Evolutionary conservation across 64 coral and sea anemone species (phyloP), one percentile per base, ranked within the genome.

Genomic region (Pachyseris speciosa): DNA sequence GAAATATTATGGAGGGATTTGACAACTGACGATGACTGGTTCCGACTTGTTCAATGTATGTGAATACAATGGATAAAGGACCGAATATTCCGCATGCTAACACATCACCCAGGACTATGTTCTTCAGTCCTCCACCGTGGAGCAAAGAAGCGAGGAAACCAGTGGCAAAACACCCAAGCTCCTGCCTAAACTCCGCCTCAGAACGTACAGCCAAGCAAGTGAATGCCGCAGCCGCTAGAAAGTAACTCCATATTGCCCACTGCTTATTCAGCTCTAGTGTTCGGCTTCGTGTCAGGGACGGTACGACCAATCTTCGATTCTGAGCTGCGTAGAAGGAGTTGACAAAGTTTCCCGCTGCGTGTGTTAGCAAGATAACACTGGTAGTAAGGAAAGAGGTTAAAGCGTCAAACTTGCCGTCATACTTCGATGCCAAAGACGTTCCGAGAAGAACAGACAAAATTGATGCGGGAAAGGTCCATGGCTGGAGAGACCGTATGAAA

Each of bases 311-410:
- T 32, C 52, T 55, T 36, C 89, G 33, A 8, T 33, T 84, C 42
- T 53, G 67, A 29, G 80, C 89, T 74, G 84, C 89, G 44, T 92
- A 84, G 50, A 73, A 92, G 6, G 79, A 84, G 59, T 74, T 92
- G 3, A 84, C 89, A 92, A 92, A 92, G 37, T 92, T 92, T 26
- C 89, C 89, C 9, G 89, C 89, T 66, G 79, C 51, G 78, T 92
- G 89, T 15, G 79, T 92, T 25, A 80, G 63, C 29, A 84, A 31
- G 51, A 92, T 84, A 1, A 92, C 89, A 42, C 83, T 41, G 55
- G 25, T 5, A 19, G 78, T 57, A 15, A 92, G 67, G 3, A 92
- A 36, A 16, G 19, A 75, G 8, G 43, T 48, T 29, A 73, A 36
- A 36, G 50, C 37, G 34, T 74, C 39, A 22, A 92, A 92, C 67